Evolutionary conservation across 64 coral and sea anemone species (phyloP), one percentile per base, ranked within the genome.

Genomic region (Dendrophyllia cribrosa): DNA sequence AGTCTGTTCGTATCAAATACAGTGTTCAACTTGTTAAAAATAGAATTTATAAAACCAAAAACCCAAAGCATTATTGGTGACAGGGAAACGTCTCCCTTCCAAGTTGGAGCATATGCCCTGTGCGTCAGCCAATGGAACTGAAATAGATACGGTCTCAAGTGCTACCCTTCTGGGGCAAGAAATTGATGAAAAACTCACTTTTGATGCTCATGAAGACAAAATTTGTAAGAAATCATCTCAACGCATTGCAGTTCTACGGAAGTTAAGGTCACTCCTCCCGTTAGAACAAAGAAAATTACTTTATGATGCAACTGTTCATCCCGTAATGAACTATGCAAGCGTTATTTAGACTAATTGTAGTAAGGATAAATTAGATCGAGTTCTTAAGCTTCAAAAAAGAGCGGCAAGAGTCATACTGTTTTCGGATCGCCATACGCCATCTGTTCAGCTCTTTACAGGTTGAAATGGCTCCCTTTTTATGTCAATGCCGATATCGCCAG

Each of bases 401-500:
- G 86, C 3, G 67, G 68, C 69, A 75, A 72, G 86, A 88, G 23
- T 58, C 67, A 88, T 88, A 26, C 51, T 64, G 49, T 15, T 23
- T 58, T 21, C 86, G 19, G 60, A 75, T 75, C 24, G 86, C 51
- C 55, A 74, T 66, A 53, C 86, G 19, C 67, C 86, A 15, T 46
- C 60, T 56, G 45, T 80, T 67, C 46, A 90, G 76, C 43, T 77
- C 56, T 69, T 80, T 81, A 78, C 22, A 26, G 55, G 70, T 43
- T 63, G 59, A 63, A 90, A 67, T 70, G 88, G 88, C 23, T 90
- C 15, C 88, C 88, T 76, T 79, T 90, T 59, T 90, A 78, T 78
- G 74, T 78, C 17, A 76, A 90, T 43, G n/a, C 88, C 19, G 72
- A 87, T 48, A 70, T 87, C 71, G 43, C 50, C 25, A 86, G 64